Base-by-base conservation (phyloP, 2,113 vertebrate species). In the Empidonax traillii region DNA sequence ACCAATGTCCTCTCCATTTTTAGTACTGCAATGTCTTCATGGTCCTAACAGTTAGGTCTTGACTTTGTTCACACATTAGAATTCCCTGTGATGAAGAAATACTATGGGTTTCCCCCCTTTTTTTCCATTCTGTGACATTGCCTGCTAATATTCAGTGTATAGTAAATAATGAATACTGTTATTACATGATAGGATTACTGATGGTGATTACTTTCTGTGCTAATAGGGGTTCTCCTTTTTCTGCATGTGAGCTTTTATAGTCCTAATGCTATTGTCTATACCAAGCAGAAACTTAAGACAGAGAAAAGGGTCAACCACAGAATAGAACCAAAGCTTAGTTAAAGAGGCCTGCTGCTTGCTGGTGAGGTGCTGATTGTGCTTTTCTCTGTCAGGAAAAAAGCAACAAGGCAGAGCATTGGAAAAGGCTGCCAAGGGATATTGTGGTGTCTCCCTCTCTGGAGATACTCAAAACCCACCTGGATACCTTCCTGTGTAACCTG, bases 71-170 rank as follows among this genome's bases (percentile, higher is more conserved):
- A 2, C 6, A 3, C 14, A 7, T 72, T 89, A 35, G 72, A 94
- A 84, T 84, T 47, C 14, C 8, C 18, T 24, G 41, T 51, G 25
- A n/a, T 52, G 47, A 71, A 52, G 61, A 65, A 71, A 17, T 66
- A 25, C 13, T 51, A 31, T 3, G 2, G 0, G 16, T 4, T 28
- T 7, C 1, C 0, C 2, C 3, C 1, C 1, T 2, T 13, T 23
- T 73, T 41, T 16, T 18, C 4, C 2, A 0, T 44, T 63, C 8
- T 3, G 1, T 81, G 61, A 51, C 3, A 10, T 20, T 1, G 2
- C 46, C 31, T 58, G n/a, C 27, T n/a, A 44, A 63, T 47, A 46
- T 51, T 74, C 35, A 20, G 4, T 37, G 14, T 68, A 5, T n/a
- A 51, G 37, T 61, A 55, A 83, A 65, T 72, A 79, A 44, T 41